Conservation (phyloP, 2,797 vertebrate species). For the Liparis tanakae region DNA sequence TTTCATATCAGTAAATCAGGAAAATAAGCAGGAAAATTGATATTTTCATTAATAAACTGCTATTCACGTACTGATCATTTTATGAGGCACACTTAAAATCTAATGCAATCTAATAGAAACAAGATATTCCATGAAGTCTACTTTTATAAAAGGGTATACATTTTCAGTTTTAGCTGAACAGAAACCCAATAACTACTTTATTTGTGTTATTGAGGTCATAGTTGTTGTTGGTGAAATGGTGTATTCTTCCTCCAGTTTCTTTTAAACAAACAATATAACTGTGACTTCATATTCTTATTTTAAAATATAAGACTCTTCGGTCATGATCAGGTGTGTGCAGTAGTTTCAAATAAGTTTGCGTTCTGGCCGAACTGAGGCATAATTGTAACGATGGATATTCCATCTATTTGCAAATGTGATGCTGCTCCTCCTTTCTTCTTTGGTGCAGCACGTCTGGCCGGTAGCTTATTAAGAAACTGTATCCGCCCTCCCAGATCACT, state of each 20-base stretch:
- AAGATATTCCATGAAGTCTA: neutral
- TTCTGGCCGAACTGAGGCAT: neutral
- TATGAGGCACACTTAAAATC: neutral
- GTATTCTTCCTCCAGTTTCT: neutral
- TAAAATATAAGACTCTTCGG: neutral
- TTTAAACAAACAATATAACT: neutral
- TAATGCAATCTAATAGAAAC: neutral
- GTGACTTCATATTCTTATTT: neutral
- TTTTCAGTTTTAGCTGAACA: neutral
- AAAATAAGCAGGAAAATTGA: neutral
- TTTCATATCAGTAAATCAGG: neutral
- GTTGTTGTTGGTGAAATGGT: neutral
- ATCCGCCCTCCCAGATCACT: constrained; percentile 46
- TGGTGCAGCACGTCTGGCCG: constrained; percentile 16
- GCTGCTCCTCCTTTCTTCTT: neutral
- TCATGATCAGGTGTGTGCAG: neutral
- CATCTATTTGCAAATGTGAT: constrained; percentile 4
- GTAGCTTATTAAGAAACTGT: constrained; percentile 50
- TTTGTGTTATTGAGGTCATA: neutral
- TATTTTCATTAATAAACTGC: neutral
- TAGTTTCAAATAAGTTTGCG: neutral
- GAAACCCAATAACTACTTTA: neutral
- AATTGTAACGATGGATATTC: constrained; percentile 11
- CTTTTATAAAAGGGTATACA: neutral
- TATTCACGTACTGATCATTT: neutral